Conservation (phyloP, 2,888 invertebrate species). For the Erebia aethiops region DNA sequence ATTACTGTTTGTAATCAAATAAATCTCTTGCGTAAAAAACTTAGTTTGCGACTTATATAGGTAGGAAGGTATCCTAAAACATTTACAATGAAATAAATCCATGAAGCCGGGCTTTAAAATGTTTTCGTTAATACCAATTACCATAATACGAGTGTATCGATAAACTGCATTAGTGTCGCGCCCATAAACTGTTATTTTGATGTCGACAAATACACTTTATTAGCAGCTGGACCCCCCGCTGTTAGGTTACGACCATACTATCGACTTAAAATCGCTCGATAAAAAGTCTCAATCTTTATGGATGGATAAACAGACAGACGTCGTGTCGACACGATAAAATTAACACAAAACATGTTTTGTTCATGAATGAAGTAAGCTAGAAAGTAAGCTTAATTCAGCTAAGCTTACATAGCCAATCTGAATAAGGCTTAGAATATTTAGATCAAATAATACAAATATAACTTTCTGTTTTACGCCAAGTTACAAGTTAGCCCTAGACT, state of each 20-base stretch:
- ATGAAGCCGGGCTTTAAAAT: slow-evolving; percentile 24
- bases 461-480: too few species aligned
- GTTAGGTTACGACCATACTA: slow-evolving; percentile 62
- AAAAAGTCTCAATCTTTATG: neutral
- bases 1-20: neutral
- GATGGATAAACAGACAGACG: neutral
- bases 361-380: too few species aligned
- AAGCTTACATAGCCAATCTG: too few species aligned
- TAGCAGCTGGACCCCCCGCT: slow-evolving; percentile 75
- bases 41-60: slow-evolving; percentile 28
- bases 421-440: too few species aligned
- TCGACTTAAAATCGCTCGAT: slow-evolving; percentile 6
- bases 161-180: slow-evolving; percentile 70
- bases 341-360: neutral
- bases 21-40: slow-evolving; percentile 25
- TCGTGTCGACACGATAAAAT: neutral
- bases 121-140: slow-evolving; percentile 34
- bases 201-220: slow-evolving; percentile 81
- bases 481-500: too few species aligned
- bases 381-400: too few species aligned
- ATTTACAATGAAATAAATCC: slow-evolving; percentile 26
- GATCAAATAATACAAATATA: too few species aligned
- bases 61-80: neutral
- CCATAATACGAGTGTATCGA: slow-evolving; percentile 47
- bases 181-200: slow-evolving; percentile 78